A percentile compares a stretch with the other conserved stretches of the same genome.
Evolutionary conservation across 2,888 invertebrate genomes (phyloP).

Genomic region (Aleiodes testaceus): DNA sequence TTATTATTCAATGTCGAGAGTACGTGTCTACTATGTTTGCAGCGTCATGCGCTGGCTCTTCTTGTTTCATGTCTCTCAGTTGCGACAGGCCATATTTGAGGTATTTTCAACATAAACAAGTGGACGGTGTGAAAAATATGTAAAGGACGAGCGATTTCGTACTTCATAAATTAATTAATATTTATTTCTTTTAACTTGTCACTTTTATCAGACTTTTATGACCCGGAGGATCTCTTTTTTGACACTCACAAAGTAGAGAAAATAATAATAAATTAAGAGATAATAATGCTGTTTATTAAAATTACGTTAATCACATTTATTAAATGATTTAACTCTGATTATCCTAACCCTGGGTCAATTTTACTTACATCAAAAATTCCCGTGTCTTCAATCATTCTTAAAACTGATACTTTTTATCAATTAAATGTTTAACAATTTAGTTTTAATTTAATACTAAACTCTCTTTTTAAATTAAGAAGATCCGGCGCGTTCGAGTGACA

Average conservation of each 20-base stretch:
- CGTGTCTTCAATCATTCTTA: constrained; percentile 66
- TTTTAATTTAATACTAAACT: not conserved
- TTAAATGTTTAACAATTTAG: not conserved
- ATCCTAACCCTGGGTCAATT: constrained; percentile 48
- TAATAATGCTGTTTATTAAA: constrained; percentile 32
- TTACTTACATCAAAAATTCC: constrained; percentile 68
- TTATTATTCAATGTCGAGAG: constrained; percentile 24
- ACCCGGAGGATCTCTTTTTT: constrained; percentile 5
- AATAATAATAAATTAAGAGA: not conserved
- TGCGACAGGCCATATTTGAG: constrained; percentile 24
- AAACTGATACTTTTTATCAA: not conserved
- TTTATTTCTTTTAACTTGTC: not conserved
- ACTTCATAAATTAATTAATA: constrained; percentile 6
- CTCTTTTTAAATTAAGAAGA: not conserved
- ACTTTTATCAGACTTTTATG: constrained; percentile 18
- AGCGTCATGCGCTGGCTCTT: constrained; percentile 45
- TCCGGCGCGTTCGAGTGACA: constrained; percentile 53
- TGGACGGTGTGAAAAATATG: constrained; percentile 15
- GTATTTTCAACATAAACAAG: not conserved
- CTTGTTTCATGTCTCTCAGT: constrained; percentile 32
- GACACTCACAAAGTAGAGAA: constrained; percentile 5
- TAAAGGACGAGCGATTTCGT: constrained; percentile 22
- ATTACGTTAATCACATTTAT: constrained; percentile 37
- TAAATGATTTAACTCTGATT: constrained; percentile 42
- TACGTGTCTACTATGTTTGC: constrained; percentile 46